Percentiles rank a stretch among this genome's conserved stretches.
Conservation (phyloP, 2,888 invertebrate genomes). For the Apamea monoglypha region DNA sequence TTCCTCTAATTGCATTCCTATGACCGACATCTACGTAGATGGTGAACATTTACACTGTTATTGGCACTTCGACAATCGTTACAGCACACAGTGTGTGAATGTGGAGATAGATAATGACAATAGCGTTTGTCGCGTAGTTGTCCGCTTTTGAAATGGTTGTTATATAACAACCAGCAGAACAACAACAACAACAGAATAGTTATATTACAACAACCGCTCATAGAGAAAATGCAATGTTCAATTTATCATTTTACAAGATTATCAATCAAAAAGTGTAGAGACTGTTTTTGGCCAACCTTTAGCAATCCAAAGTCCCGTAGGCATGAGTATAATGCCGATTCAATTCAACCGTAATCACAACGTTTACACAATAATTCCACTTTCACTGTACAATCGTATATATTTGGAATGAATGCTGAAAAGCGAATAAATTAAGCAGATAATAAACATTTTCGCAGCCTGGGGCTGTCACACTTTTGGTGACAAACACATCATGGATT, state of each 20-base stretch:
- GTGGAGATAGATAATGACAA: constrained; percentile 2
- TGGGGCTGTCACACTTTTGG: not conserved
- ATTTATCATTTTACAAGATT: not conserved
- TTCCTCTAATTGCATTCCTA: constrained; percentile 5
- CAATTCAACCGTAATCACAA: not conserved
- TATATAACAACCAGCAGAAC: too few species aligned
- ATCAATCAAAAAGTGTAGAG: not conserved
- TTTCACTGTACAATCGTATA: too few species aligned
- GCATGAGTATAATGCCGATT: not conserved
- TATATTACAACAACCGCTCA: not conserved
- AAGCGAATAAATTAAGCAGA: not conserved
- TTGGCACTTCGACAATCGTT: constrained; percentile 3
- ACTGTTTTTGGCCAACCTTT: not conserved
- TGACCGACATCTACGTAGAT: not conserved
- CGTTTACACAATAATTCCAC: not conserved
- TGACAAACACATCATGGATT: too few species aligned
- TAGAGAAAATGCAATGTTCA: not conserved
- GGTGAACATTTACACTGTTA: constrained; percentile 7
- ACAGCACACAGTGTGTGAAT: constrained; percentile 2
- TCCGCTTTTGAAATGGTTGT: not conserved
- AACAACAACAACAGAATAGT: too few species aligned
- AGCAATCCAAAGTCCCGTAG: not conserved
- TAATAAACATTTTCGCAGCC: not conserved
- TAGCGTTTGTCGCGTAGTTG: not conserved
- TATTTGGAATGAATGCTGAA: not conserved